phyloP scores from a whole-genome alignment of 2,113 vertebrate species.

The Syrmaticus mikado region DNA sequence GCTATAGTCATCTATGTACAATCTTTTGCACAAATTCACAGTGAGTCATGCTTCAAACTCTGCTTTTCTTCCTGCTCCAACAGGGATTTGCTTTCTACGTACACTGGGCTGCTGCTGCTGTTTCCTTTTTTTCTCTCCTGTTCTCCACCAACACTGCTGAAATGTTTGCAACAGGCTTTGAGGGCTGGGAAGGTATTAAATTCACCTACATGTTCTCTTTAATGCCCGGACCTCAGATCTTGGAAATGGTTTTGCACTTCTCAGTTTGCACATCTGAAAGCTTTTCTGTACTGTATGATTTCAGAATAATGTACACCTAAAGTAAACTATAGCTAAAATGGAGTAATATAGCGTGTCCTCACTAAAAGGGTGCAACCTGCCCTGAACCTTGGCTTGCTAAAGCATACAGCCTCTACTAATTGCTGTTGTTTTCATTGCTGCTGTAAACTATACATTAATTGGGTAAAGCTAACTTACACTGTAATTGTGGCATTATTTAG shows the following conservation, averaged over 20 bases:
- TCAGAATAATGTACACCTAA: neutral
- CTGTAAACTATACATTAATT: neutral
- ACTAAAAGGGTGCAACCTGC: neutral
- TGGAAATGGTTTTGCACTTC: neutral
- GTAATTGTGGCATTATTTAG: neutral
- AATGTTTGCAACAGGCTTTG: neutral
- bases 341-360: neutral
- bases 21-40: neutral
- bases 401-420: neutral
- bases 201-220: neutral
- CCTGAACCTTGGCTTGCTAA: constrained; percentile 12
- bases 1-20: fast-evolving
- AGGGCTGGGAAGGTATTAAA: neutral
- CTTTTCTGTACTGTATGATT: neutral
- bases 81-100: neutral
- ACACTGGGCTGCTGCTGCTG: neutral
- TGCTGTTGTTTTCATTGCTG: constrained; percentile 4
- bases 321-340: neutral
- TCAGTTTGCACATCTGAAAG: neutral
- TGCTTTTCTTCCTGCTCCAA: neutral
- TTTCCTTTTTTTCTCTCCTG: neutral
- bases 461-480: neutral
- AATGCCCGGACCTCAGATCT: neutral
- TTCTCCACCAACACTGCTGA: neutral
- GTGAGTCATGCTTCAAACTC: neutral